Percentiles rank a stretch among this genome's conserved stretches.
Conservation (phyloP, 1,140 invertebrate species). For the Brachionus manjavacas region DNA sequence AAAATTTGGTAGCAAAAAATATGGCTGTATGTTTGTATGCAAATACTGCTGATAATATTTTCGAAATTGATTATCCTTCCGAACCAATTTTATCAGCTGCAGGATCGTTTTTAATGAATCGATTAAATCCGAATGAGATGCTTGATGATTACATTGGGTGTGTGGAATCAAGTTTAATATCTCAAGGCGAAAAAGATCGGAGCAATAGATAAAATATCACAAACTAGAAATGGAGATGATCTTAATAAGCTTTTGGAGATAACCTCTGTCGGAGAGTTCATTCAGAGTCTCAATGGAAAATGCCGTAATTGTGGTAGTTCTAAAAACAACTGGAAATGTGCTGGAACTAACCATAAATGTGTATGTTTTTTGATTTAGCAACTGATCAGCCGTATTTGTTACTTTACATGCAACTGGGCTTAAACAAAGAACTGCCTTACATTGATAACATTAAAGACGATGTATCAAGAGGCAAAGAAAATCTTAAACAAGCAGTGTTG, state of each 20-base stretch:
- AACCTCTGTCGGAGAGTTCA: not conserved
- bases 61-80: constrained; percentile 23
- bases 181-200: constrained; percentile 1
- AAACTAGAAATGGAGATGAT: not conserved
- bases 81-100: not conserved
- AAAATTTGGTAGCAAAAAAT: not conserved
- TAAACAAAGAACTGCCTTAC: not conserved
- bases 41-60: not conserved
- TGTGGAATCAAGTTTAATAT: not conserved
- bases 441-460: not conserved
- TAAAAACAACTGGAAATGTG: not conserved
- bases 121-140: not conserved
- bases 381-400: not conserved
- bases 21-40: not conserved
- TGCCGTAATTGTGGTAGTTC: not conserved
- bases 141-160: not conserved
- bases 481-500: not conserved
- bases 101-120: not conserved
- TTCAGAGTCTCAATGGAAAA: not conserved
- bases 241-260: not conserved
- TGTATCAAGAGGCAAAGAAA: not conserved
- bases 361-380: not conserved
- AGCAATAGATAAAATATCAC: not conserved
- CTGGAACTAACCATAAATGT: not conserved
- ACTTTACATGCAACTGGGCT: constrained; percentile 2